phyloP scores from a whole-genome alignment of 2,113 vertebrate genomes.

The Corapipo altera region DNA sequence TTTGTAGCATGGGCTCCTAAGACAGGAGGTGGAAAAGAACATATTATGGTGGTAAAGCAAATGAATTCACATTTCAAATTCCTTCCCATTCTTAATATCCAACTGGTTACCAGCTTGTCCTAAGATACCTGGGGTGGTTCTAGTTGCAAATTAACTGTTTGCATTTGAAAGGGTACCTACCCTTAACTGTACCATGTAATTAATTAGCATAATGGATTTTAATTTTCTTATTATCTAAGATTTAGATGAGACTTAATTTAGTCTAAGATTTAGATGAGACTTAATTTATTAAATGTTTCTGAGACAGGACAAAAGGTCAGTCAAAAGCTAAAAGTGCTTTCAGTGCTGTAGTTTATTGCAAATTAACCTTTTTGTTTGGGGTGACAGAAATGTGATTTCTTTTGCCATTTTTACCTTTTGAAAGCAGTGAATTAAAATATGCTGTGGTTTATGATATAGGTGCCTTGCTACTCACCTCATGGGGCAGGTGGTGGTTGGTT shows the following conservation, averaged over 20 bases:
- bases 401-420: neutral
- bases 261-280: neutral
- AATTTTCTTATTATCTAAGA: neutral
- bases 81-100: neutral
- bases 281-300: neutral
- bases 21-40: neutral
- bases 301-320: neutral
- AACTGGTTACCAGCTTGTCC: neutral
- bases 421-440: neutral
- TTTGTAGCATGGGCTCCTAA: neutral
- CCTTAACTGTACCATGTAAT: neutral
- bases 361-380: neutral
- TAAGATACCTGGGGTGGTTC: neutral
- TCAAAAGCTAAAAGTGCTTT: neutral
- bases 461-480: too few species aligned
- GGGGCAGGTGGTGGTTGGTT: neutral
- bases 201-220: conserved; percentile 18
- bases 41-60: neutral
- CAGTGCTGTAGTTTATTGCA: neutral
- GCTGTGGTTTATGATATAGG: neutral
- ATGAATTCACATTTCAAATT: neutral
- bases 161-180: neutral
- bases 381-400: neutral
- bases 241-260: neutral
- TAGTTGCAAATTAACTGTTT: neutral